Base-by-base conservation (phyloP, 2,888 invertebrate species). In the Pseudococcus longispinus region DNA sequence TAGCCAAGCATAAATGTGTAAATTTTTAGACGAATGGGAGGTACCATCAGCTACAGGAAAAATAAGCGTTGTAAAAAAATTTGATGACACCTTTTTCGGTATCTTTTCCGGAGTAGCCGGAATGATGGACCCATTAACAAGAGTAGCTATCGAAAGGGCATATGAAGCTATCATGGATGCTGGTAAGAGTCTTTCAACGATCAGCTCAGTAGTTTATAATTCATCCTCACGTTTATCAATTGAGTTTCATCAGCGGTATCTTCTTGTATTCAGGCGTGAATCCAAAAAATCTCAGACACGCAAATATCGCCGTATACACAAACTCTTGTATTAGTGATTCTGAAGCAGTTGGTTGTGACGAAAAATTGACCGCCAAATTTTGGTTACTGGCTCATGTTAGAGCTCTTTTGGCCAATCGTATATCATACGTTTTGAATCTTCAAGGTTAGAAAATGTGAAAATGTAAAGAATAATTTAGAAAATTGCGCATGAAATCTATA, bases 331-430 rank as follows among this genome's bases (percentile, higher is more conserved):
- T 92, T 44, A 91, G 91, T 82, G 92, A 92, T 88, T 91, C 91
- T 80, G 92, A 92, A 88, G 89, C 88, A 60, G 83, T 88, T 13
- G 88, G 88, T 42, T 85, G 89, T 20, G 88, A 89, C 77, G 88
- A 88, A 9, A 88, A 88, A 42, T 88, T 88, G 46, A 88, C 87
- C 18, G 88, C 88, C 26, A 94, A 94, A 46, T 94, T 94, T 90
- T 93, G 93, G 84, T 92, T 95, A 89, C 93, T 94, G 85, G 95
- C 94, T 1, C 94, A 94, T 89, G 92, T 92, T 84, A 90, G 92
- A 83, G 92, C 92, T 44, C 93, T 93, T 93, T 92, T 93, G 90
- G 92, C 93, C 83, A 93, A 93, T 90, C 91, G 93, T 86, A 90
- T 94, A 46, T 93, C 93, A 6, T 94, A 91, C 90, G 92, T 92